Conservation (phyloP, 1,140 invertebrate species). For the Neodiprion lecontei region DNA sequence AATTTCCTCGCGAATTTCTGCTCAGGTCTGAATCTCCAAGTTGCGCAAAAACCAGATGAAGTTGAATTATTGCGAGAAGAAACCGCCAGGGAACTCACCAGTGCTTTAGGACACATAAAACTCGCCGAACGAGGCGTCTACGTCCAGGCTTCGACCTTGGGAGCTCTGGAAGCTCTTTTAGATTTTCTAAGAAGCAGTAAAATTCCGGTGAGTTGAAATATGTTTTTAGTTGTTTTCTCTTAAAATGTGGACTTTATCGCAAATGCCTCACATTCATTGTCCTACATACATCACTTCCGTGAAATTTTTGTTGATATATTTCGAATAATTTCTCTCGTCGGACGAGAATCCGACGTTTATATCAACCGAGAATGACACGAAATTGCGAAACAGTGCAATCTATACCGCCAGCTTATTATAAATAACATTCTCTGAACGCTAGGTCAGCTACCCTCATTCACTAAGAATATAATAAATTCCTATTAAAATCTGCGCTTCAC, state of each 20-base stretch:
- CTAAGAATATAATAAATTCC: no score
- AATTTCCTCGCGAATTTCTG: conserved; percentile 13
- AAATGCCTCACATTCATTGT: no score
- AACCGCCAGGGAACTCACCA: conserved; percentile 81
- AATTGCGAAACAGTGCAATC: no score
- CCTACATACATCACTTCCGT: neutral
- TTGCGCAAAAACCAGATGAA: conserved; percentile 94
- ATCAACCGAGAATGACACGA: neutral
- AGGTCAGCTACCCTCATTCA: no score
- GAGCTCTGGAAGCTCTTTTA: conserved; percentile 95
- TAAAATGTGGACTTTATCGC: no score
- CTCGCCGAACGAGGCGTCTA: conserved; percentile 93
- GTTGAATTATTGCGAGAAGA: conserved; percentile 83
- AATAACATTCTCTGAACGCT: no score
- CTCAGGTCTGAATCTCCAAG: conserved; percentile 79
- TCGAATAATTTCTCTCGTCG: neutral
- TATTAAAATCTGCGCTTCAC: no score
- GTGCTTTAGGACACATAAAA: conserved; percentile 91
- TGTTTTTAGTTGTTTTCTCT: conserved; percentile 8
- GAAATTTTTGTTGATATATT: neutral
- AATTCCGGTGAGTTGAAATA: conserved; percentile 82
- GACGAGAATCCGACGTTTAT: neutral
- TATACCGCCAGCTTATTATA: no score
- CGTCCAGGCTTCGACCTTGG: conserved; percentile 98
- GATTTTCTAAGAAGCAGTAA: conserved; percentile 95